Evolutionary conservation across 2,888 invertebrate species (phyloP), one percentile per base, ranked within the genome.

Genomic region (Parnassius orleans): DNA sequence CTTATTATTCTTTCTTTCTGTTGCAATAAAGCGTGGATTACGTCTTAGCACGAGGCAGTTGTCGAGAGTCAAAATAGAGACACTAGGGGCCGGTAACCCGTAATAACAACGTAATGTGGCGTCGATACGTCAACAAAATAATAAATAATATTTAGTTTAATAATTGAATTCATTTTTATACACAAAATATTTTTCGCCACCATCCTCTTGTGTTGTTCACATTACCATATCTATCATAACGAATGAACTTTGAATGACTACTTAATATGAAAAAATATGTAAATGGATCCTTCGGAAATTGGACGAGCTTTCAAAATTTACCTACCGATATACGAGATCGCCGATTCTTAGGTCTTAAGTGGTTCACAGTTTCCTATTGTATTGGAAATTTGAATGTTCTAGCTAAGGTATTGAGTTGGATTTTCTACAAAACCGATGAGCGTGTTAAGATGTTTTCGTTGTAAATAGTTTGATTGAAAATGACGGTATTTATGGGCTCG

Each of bases 1-100:
- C 78, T 79, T 87, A 87, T 90, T 86, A 83, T 84, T 79, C 78
- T 88, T 89, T 87, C 84, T 85, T 87, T 85, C 83, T 74, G 78
- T 68, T 67, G 81, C 79, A 87, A 89, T 90, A 57, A 87, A 84
- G 82, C 79, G 84, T 88, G 89, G 89, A 90, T 91, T 90, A 84
- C 71, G 67, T 68, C 67, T 73, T 77, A 80, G 80, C 77, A 74
- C 72, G 77, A 76, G 81, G 80, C 84, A 84, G 68, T 73, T 69
- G 68, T 72, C 72, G 74, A 74, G 69, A 73, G 80, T 76, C 74
- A 72, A 76, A 81, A 83, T 82, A 76, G 72, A 69, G 79, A 69
- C 85, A 83, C 84, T 77, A 79, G 85, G 81, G 83, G 84, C 78
- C 79, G 86, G 86, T 87, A 86, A 79, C 72, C 72, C 12, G 44